Conservation (phyloP, 2,113 vertebrate genomes). For the Ophthalmolycus amberensis region DNA sequence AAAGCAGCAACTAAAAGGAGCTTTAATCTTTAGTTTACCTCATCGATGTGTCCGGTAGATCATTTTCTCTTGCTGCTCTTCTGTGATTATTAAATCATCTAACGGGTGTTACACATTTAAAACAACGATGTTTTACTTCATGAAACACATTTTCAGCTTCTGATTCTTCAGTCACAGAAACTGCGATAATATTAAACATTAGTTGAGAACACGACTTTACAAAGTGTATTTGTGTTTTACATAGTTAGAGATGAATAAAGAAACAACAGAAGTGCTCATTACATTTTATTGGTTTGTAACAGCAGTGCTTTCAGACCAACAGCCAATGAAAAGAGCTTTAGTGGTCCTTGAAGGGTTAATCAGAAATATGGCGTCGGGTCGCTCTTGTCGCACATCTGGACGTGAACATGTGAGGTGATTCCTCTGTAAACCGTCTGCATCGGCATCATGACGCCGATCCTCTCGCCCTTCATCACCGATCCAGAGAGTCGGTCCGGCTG, state of each 20-base stretch:
- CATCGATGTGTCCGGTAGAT: background rate
- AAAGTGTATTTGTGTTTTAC: background rate
- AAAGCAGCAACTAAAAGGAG: no score
- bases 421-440: conserved; percentile 59
- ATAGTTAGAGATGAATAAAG: background rate
- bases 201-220: background rate
- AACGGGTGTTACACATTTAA: background rate
- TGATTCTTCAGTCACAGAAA: background rate
- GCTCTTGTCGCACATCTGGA: conserved; percentile 60
- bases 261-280: background rate
- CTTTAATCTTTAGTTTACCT: no score
- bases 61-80: background rate
- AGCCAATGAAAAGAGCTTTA: background rate
- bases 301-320: background rate
- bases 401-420: conserved; percentile 67
- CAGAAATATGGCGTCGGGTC: conserved; percentile 49
- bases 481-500: conserved; percentile 25
- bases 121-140: background rate
- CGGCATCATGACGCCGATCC: conserved; percentile 65
- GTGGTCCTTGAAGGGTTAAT: background rate
- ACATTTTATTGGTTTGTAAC: background rate
- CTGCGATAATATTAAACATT: background rate
- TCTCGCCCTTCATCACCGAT: background rate
- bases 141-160: background rate
- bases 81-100: background rate